A percentile compares a stretch with the other conserved stretches of the same genome.
phyloP scores from a whole-genome alignment of 2,113 vertebrate species.

The Acinonyx jubatus region DNA sequence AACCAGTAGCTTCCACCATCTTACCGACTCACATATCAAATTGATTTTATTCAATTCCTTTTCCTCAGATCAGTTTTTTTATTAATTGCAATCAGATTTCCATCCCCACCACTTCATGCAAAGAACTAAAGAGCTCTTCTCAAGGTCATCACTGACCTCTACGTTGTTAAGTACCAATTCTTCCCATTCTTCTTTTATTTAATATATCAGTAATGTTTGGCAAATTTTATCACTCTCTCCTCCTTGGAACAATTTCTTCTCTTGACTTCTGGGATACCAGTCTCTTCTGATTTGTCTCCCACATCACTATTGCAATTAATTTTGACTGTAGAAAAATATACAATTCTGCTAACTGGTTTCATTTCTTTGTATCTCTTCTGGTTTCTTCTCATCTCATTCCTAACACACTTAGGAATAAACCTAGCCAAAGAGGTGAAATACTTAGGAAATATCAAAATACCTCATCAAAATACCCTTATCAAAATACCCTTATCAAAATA shows the following conservation, averaged over 20 bases:
- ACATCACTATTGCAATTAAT: background rate
- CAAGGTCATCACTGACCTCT: background rate
- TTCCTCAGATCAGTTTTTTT: background rate
- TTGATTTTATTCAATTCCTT: background rate
- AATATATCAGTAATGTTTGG: background rate
- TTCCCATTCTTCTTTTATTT: background rate
- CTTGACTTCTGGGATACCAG: background rate
- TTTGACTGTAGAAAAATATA: background rate
- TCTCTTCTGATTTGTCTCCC: background rate
- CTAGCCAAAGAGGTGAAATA: background rate
- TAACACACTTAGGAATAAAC: background rate
- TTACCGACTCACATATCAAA: background rate
- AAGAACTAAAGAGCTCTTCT: background rate
- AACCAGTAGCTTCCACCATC: background rate
- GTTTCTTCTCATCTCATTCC: background rate
- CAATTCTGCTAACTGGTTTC: background rate
- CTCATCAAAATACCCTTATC: background rate
- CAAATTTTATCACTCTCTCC: background rate
- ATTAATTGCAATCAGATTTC: background rate
- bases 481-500: background rate
- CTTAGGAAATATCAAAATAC: background rate
- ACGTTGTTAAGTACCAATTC: background rate
- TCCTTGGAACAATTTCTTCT: background rate
- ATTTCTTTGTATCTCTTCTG: background rate
- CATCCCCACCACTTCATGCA: background rate